A percentile compares a stretch with the other conserved stretches of the same genome.
Conservation (phyloP, 2,888 invertebrate genomes). For the Eurytoma californica region DNA sequence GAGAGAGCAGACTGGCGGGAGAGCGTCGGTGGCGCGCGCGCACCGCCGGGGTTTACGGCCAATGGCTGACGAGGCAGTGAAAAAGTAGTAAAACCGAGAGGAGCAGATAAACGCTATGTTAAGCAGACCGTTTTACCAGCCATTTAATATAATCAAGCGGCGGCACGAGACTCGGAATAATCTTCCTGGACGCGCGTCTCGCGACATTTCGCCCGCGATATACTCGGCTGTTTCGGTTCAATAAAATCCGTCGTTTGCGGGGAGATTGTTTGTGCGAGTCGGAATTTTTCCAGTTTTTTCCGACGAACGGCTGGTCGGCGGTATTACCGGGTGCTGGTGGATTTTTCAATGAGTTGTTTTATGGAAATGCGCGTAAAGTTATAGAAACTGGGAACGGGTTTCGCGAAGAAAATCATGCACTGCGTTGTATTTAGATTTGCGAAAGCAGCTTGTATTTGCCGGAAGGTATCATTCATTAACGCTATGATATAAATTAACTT, state of each 20-base stretch:
- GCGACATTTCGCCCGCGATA: conserved; percentile 14
- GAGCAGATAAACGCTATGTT: conserved; percentile 75
- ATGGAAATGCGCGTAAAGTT: background rate
- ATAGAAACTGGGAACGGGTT: background rate
- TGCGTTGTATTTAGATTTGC: too few species aligned
- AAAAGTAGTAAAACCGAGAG: conserved; percentile 73
- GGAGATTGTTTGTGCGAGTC: background rate
- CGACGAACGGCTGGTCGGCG: background rate
- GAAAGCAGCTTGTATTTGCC: too few species aligned
- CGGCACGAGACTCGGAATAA: conserved; percentile 63
- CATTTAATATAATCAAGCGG: conserved; percentile 73
- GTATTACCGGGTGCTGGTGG: background rate
- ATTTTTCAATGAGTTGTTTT: conserved; percentile 1
- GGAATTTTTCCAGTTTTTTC: background rate
- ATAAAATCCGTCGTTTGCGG: conserved; percentile 32
- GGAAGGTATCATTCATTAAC: too few species aligned
- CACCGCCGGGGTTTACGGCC: conserved; percentile 71
- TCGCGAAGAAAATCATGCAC: too few species aligned
- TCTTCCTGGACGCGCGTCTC: conserved; percentile 52
- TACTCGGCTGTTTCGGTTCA: conserved; percentile 32
- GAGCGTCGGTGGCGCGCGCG: conserved; percentile 26
- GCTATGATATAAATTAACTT: too few species aligned
- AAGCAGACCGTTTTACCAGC: conserved; percentile 74
- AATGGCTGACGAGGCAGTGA: conserved; percentile 75
- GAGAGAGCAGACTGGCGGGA: background rate